phyloP scores from a whole-genome alignment of 2,888 invertebrate genomes.

The Eudasyphora cyanicolor region DNA sequence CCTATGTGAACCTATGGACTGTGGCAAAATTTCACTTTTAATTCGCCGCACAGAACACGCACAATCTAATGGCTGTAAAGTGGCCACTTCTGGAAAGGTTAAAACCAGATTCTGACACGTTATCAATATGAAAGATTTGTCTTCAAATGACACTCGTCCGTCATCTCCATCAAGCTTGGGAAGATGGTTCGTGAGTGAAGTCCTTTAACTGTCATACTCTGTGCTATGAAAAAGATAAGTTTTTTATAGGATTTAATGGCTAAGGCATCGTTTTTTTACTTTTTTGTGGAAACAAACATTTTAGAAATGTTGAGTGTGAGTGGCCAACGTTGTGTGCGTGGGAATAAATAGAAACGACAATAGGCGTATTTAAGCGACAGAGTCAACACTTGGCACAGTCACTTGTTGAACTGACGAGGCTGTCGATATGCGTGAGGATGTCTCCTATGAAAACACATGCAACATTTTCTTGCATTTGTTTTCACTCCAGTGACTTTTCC shows the following conservation, averaged over 20 bases:
- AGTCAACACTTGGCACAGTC: conserved; percentile 48
- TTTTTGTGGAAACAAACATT: neutral
- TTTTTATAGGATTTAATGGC: no score
- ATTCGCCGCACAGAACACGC: neutral
- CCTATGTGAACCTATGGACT: conserved; percentile 39
- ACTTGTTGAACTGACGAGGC: neutral
- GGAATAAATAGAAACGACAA: conserved; percentile 31
- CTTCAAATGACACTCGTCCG: no score
- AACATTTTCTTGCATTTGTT: conserved; percentile 60
- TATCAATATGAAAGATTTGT: no score
- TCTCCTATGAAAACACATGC: conserved; percentile 7
- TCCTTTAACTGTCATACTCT: no score
- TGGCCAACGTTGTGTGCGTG: neutral
- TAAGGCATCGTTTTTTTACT: neutral
- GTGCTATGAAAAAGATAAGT: no score
- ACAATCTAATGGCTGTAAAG: neutral
- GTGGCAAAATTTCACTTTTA: conserved; percentile 12
- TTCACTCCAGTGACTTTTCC: conserved; percentile 74
- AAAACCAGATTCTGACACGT: no score
- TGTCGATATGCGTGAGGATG: neutral
- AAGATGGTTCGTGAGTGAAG: no score
- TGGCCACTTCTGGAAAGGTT: no score
- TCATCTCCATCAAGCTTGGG: no score
- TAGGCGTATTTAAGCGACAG: conserved; percentile 53
- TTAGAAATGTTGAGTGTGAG: neutral